Conservation (phyloP, 2,113 vertebrate species). For the Microtus montanus region DNA sequence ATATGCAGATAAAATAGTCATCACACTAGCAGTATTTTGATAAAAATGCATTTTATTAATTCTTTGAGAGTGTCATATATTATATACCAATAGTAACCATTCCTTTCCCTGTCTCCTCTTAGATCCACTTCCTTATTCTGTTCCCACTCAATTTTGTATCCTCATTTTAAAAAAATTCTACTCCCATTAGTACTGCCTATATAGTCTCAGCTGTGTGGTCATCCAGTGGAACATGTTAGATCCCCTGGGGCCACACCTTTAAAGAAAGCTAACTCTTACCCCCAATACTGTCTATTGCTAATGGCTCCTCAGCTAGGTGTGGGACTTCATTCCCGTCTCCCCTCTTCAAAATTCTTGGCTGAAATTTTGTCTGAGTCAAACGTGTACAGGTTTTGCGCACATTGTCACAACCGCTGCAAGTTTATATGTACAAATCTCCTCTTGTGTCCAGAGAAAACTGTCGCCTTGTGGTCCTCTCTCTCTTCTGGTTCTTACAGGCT, state of each 20-base stretch:
- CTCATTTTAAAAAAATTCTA: neutral
- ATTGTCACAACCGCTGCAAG: neutral
- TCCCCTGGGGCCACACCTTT: neutral
- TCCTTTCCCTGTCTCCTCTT: too few species aligned
- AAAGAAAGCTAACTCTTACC: neutral
- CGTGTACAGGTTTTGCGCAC: neutral
- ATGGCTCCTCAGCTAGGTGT: neutral
- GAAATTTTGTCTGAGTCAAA: neutral
- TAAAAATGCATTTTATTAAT: neutral
- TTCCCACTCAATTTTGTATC: neutral
- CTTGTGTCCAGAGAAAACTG: neutral
- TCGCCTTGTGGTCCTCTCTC: neutral
- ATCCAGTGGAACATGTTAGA: neutral
- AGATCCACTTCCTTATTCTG: neutral
- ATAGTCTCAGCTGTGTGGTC: neutral
- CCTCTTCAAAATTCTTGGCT: neutral
- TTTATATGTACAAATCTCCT: neutral
- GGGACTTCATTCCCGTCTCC: too few species aligned
- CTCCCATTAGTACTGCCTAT: neutral
- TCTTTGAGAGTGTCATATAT: neutral
- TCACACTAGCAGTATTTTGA: neutral
- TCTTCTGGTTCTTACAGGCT: neutral
- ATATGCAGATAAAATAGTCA: neutral
- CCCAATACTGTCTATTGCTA: neutral
- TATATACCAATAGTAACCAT: neutral